Conservation (phyloP, 2,797 vertebrate genomes). For the Otus scops region DNA sequence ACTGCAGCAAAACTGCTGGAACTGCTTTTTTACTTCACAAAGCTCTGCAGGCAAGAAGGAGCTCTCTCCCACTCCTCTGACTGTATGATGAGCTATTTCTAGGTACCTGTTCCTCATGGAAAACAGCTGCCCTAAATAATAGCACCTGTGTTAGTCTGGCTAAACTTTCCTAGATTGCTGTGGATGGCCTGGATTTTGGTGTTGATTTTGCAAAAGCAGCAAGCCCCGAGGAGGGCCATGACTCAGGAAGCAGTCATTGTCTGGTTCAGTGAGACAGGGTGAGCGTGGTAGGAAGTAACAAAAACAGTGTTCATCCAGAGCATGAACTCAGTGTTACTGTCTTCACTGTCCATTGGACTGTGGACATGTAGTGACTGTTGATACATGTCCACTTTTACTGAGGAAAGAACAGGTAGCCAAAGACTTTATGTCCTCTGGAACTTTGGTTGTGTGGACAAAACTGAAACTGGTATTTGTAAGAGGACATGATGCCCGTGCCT, state of each 20-base stretch:
- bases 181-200: not conserved
- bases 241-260: not conserved
- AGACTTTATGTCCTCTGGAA: not conserved
- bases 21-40: not conserved
- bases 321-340: not conserved
- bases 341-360: not conserved
- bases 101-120: not conserved
- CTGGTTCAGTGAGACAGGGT: not conserved
- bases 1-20: not conserved
- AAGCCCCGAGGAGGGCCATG: not conserved
- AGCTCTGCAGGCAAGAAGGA: not conserved
- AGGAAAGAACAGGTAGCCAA: not conserved
- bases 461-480: not conserved
- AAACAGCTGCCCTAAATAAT: not conserved
- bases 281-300: not conserved
- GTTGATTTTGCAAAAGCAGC: not conserved
- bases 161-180: not conserved
- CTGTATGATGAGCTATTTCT: not conserved
- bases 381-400: not conserved
- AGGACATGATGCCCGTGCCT: accelerated
- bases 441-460: not conserved
- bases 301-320: not conserved
- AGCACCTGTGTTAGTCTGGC: not conserved
- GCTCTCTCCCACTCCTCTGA: not conserved
- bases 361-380: not conserved